phyloP scores from a whole-genome alignment of 2,888 invertebrate genomes.

The Megamerina dolium region DNA sequence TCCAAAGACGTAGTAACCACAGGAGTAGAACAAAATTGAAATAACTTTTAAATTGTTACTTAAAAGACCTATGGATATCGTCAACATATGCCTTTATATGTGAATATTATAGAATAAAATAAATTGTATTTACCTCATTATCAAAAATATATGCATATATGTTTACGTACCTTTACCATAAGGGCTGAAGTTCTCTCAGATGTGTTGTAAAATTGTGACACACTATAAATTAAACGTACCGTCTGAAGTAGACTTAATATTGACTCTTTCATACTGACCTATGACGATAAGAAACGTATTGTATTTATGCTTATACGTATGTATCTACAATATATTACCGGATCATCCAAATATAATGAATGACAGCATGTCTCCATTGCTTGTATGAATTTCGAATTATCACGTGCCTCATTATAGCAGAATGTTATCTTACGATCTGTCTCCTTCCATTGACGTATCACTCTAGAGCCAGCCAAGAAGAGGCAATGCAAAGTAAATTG shows the following conservation, averaged over 20 bases:
- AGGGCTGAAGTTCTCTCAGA: conserved; percentile 92
- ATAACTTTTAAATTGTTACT: neutral
- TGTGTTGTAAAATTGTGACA: conserved; percentile 93
- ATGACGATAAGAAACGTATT: conserved; percentile 2
- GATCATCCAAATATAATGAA: conserved; percentile 86
- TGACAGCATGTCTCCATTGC: conserved; percentile 93
- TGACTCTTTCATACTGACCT: conserved; percentile 78
- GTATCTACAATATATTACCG: no score
- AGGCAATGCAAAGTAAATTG: conserved; percentile 71
- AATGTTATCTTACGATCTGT: conserved; percentile 87
- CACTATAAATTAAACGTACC: conserved; percentile 86
- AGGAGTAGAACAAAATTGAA: neutral
- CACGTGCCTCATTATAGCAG: conserved; percentile 92
- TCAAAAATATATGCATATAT: neutral
- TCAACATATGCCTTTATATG: neutral
- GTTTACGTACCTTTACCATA: conserved; percentile 76
- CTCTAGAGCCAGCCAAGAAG: conserved; percentile 68
- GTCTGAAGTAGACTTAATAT: conserved; percentile 85
- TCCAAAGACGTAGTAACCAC: neutral
- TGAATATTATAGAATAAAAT: neutral
- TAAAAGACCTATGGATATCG: neutral
- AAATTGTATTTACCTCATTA: neutral
- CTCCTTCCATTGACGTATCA: conserved; percentile 75
- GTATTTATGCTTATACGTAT: conserved; percentile 10
- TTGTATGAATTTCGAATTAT: conserved; percentile 91